Percentiles rank a stretch among this genome's conserved stretches.
These are phyloP conservation scores for Actenoides lindsayi DNA, from an alignment of 2,113 vertebrate species.

Conservation along the genomic window DNA sequence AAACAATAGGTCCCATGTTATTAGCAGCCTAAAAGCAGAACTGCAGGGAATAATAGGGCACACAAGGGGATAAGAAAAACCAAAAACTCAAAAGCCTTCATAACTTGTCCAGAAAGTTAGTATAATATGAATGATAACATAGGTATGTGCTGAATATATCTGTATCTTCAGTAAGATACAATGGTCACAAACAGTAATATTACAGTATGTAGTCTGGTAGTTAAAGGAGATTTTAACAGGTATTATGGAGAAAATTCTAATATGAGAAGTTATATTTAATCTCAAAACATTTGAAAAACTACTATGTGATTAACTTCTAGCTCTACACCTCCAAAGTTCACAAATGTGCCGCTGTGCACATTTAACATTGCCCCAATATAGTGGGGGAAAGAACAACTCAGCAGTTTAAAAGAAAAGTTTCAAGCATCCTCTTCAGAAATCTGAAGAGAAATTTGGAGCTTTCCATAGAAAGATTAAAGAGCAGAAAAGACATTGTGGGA, in stretches of 20 bases:
- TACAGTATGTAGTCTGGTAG: background rate
- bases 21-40: background rate
- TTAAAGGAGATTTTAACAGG: background rate
- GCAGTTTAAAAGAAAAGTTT: background rate
- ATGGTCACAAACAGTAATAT: background rate
- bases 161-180: background rate
- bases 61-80: background rate
- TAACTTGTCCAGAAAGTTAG: background rate
- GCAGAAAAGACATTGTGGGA: background rate
- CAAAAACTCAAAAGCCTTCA: background rate
- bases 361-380: too few relatives aligned
- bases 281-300: background rate
- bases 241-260: background rate
- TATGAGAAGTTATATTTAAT: background rate
- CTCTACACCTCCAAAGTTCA: background rate
- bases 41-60: background rate
- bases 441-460: background rate
- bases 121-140: background rate
- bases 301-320: background rate
- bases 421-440: background rate
- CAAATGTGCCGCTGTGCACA: background rate
- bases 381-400: background rate
- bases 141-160: background rate
- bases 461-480: slow-evolving; percentile 43
- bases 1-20: background rate